Evolutionary conservation across 2,113 vertebrate genomes (phyloP), one percentile per base, ranked within the genome.

Genomic region (Pelusios castaneus): DNA sequence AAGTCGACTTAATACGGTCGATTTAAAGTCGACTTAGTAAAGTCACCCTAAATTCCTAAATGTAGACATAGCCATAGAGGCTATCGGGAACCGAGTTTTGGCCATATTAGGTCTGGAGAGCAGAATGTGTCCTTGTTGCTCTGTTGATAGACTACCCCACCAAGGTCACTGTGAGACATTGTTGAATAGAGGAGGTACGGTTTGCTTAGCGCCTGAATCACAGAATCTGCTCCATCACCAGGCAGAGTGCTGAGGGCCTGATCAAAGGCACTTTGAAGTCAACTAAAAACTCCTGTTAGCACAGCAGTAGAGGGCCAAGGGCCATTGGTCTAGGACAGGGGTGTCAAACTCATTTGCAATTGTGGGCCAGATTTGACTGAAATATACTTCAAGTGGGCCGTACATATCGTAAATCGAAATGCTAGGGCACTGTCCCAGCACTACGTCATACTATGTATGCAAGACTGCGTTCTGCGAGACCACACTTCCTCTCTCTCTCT

Each of bases 181-280:
- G 6, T 24, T 79, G 14, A 0, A 38, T 45, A 31, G 47, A 63
- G 47, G 22, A 31, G 31, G 31, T 63, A 29, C 6, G 41, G 47
- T 49, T 86, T 27, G 6, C 38, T 3, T 8, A 8, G 45, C 4
- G n/a, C 34, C 27, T 80, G 25, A 34, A 38, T 56, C 22, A 16
- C 45, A 29, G 51, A 55, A n/a, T 3, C 29, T 16, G 38, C 79
- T 51, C 8, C 56, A 58, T 27, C 13, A 5, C 1, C 0, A 4
- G 2, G 0, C 47, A 45, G 4, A 29, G 52, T 25, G 1, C 1
- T 24, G 3, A 25, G 13, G 52, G 34, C 79, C 27, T 5, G 27
- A 58, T 58, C 56, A 27, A 86, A 6, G 51, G 60, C 11, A 1
- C 3, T 70, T 19, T 41, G 17, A 52, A 52, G 31, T 19, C 19